These are phyloP conservation scores for Philaethria dido DNA, from an alignment of 2,888 invertebrate species.

Conservation along the genomic window DNA sequence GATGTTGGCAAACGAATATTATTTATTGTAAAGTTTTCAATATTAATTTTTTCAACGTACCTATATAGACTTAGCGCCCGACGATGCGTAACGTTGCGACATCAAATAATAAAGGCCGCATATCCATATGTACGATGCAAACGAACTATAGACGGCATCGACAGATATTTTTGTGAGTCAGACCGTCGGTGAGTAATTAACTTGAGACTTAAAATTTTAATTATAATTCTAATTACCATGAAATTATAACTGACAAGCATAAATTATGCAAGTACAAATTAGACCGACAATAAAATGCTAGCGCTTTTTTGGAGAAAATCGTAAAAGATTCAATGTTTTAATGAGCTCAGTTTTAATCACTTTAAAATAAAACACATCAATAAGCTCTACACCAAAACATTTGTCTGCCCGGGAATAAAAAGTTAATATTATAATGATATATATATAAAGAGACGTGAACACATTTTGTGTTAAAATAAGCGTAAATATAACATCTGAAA, in stretches of 20 bases:
- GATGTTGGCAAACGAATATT: slow-evolving; percentile 55
- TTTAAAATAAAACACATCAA: not conserved
- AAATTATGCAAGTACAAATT: slow-evolving; percentile 31
- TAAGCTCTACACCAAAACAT: not conserved
- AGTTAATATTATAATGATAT: not conserved
- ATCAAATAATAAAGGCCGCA: slow-evolving; percentile 6
- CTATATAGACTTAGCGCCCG: slow-evolving; percentile 37
- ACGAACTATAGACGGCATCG: slow-evolving; percentile 13
- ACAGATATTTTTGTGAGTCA: slow-evolving; percentile 17
- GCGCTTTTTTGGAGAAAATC: slow-evolving; percentile 3
- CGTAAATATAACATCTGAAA: slow-evolving; percentile 34
- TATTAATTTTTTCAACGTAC: slow-evolving; percentile 45
- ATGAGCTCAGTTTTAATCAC: not conserved
- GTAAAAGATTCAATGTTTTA: slow-evolving; percentile 13
- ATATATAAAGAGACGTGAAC: slow-evolving; percentile 4
- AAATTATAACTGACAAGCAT: slow-evolving; percentile 31
- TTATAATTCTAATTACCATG: slow-evolving; percentile 32
- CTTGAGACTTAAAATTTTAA: slow-evolving; percentile 31
- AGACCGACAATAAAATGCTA: slow-evolving; percentile 24
- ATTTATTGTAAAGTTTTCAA: slow-evolving; percentile 54
- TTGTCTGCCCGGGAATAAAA: not conserved
- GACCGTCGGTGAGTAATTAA: slow-evolving; percentile 18
- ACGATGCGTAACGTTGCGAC: slow-evolving; percentile 31
- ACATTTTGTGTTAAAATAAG: slow-evolving; percentile 25
- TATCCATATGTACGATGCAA: not conserved